Base-by-base conservation (phyloP, 2,888 invertebrate species). In the Eremobia ochroleuca region DNA sequence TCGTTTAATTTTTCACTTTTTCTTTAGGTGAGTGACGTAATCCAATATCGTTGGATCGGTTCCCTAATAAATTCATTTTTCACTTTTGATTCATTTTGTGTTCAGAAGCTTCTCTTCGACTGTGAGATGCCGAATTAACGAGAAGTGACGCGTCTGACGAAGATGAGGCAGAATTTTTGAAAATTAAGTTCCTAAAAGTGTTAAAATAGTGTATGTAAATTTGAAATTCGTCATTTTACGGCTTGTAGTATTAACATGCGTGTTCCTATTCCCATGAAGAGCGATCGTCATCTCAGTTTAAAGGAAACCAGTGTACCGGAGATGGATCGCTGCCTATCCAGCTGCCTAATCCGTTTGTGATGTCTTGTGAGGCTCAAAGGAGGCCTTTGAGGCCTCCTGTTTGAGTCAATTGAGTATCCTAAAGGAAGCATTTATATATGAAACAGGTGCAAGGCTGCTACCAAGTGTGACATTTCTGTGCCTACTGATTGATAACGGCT, bases 331-430 rank as follows among this genome's bases (percentile, higher is more conserved):
- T 58, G 49, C n/a, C 18, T 65, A 59, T 61, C 34, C 65, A 65
- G 18, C 52, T 73, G 25, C 37, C 52, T 61, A 62, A 79, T 67
- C 55, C 37, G 31, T 67, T 74, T 55, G 66, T 67, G 31, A 62
- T 8, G 52, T 49, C 61, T 61, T 62, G n/a, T 34, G 52, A 37
- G 37, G 21, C 52, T 81, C 81, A 79, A 73, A 80, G 43, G 73
- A 43, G 15, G 28, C 61, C 79, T 72, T 65, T 78, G 79, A 37
- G 25, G 25, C 25, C 31, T 21, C 31, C 37, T 15, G 11, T 80
- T 46, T 61, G 31, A 37, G 8, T 73, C 18, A 40, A 72, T 72
- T 49, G 43, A 79, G 62, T 21, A 21, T 25, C 31, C 4, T 64
- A 25, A 13, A 37, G 37, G 62, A 71, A 31, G 6, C 37, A 37